Base-by-base conservation (phyloP, 2,888 invertebrate species). In the Calliphora vomitoria region DNA sequence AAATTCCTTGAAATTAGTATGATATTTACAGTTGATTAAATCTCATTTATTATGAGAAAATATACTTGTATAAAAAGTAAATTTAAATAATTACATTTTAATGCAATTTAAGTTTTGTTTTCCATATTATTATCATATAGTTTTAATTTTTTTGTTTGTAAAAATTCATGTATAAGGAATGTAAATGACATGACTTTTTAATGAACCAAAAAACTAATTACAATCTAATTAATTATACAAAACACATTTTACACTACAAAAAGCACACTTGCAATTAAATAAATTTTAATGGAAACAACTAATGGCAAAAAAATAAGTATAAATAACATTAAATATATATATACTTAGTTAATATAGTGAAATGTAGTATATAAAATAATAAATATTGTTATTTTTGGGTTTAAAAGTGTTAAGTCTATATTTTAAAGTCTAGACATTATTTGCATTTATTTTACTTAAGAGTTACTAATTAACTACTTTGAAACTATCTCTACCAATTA, bases 151-250 rank as follows among this genome's bases (percentile, higher is more conserved):
- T 31, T n/a, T 15, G 8, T 8, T 64, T 18, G 41, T 8, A 18
- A 25, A 55, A 38, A 20, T 3, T 20, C 18, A 38, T 72, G 13
- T 20, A 20, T 50, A 38, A 38, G 18, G 20, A 58, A 41, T 74
- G 74, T 44, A 6, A 64, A 69, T 80, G 25, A 64, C 44, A 82
- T 58, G 66, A 82, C 15, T 82, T 64, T 76, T 53, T 71, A 76
- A 82, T 69, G 44, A 50, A 60, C 8, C 55, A 74, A 41, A 75
- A 68, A 83, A 44, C 31, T 71, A 76, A 83, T 71, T 71, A 38
- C 18, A 53, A 69, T 44, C 38, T 71, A 69, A 82, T 76, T 82
- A 76, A 82, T 62, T 71, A 76, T 71, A 62, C 76, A 83, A 35
- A 83, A 62, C 58, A 69, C 20, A 69, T 60, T 69, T 82, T 35